Base-by-base conservation (phyloP, 1,140 invertebrate species). In the Coelopa frigida region DNA sequence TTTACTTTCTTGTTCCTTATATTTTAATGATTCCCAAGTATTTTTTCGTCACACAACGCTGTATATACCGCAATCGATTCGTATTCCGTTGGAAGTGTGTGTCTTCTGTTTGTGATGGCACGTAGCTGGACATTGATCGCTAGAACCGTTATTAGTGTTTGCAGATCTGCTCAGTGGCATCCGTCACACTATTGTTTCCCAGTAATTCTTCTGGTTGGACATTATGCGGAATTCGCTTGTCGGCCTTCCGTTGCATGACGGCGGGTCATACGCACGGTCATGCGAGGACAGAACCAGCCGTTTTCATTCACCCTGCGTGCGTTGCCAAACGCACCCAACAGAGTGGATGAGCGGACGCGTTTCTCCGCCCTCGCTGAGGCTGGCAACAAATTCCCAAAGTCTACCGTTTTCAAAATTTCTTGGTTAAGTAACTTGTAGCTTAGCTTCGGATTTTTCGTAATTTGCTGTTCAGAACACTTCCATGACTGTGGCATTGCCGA, bases 381-480 rank as follows among this genome's bases (percentile, higher is more conserved):
- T 55, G 57, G 54, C 60, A 53, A 59, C 60, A 58, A 57, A 61
- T 62, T 60, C 57, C 63, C 62, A 56, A n/a, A 56, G 60, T 67
- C 60, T 58, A 60, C 59, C 63, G 59, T 44, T 62, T 67, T 67
- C 63, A 67, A 67, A 67, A 67, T 67, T 67, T 67, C 60, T 66
- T 67, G 61, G 63, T 67, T 67, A 67, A 67, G 63, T 67, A 67
- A 67, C 64, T 67, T 67, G 63, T 67, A 67, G 63, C 63, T 67
- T 67, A 67, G 64, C 64, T 67, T 67, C 64, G 64, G 64, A 67
- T 67, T 67, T 67, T 61, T 57, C 57, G 67, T 62, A 67, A 67
- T 67, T 64, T 64, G 57, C 63, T 68, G 64, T 68, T 68, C 64
- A 68, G 64, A 67, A 68, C 64, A 68, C 64, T 68, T 68, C 64